Base-by-base conservation (phyloP, 2,888 invertebrate species). In the Sesia apiformis region DNA sequence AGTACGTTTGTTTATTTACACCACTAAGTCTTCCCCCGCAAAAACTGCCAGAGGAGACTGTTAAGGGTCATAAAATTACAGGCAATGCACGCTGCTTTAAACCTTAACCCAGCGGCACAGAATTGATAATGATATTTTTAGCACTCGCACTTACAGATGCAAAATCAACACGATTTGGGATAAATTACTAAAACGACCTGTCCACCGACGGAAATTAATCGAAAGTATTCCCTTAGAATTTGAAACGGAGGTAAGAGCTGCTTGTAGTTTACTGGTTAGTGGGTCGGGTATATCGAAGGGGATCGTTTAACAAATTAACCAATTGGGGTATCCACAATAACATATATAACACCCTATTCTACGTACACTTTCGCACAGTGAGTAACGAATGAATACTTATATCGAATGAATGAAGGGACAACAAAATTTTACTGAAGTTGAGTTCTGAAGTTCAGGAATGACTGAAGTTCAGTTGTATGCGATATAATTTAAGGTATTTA, bases 101-200 rank as follows among this genome's bases (percentile, higher is more conserved):
- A 67, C 76, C 65, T 75, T 76, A 63, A 58, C 52, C 50, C 55
- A 50, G 51, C 38, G 53, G 41, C 51, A 53, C 65, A 74, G 62
- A 65, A 76, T 61, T 58, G 57, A 68, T 64, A 67, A 66, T 72
- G n/a, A 55, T 56, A 56, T 49, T 58, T 23, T 23, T 23, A 23
- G 23, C 23, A 23, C 2, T 54, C 51, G 61, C 60, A 67, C 67
- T 74, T 70, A 67, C 60, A 58, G 59, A 60, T 56, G 61, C 53
- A 58, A 63, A 66, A 62, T 67, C 62, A 64, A 69, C 63, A 69
- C 64, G 65, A 69, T 70, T 66, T 66, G 63, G 67, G 64, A 72
- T 79, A 70, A 78, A 80, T 82, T 77, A 81, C 78, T 82, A 77
- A 82, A 80, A 75, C 75, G 72, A 72, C 72, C 75, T 75, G 77